Base-by-base conservation (phyloP, 1,140 invertebrate species). In the Drosophila ironensis region DNA sequence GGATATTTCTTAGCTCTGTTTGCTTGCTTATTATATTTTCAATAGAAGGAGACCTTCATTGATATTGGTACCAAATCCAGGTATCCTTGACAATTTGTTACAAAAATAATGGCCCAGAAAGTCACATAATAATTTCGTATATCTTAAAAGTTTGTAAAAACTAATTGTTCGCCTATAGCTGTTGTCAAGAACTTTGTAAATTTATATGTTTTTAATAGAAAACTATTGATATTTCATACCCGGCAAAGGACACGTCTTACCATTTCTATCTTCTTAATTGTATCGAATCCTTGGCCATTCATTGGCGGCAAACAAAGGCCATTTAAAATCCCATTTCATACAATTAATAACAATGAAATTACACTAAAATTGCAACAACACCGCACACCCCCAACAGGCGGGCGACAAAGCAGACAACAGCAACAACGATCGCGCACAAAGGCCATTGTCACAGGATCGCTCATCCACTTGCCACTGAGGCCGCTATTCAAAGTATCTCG, bases 271-370 rank as follows among this genome's bases (percentile, higher is more conserved):
- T 8, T 19, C 8, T 25, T 37, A 35, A 51, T 57, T 27, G 30
- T 57, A 20, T n/a, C 28, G 12, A 27, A 24, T 35, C 45, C 9
- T 33, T 20, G 30, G n/a, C 56, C 59, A 64, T 64, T 64, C 60
- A 48, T 28, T 30, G 0, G 3, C 1, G n/a, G 3, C 12, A 44
- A 37, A 68, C 68, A 77, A 77, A 60, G 35, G 47, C 8, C 60
- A 73, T 50, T 84, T 74, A 74, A 67, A 84, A 84, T 67, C 45
- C 70, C 56, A 86, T 78, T 78, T 64, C 44, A 71, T 63, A 67
- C 78, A 84, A 84, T 84, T 84, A 84, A 86, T 63, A 73, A 78
- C 78, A 84, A 84, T 84, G 60, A 84, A 84, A 82, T 82, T 56
- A 78, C 69, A 57, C 64, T 78, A 84, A 84, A 80, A 84, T 75